Percentiles rank a stretch among this genome's conserved stretches.
Evolutionary conservation across 92 coral and sea anemone genomes (phyloP).

Genomic region (Palythoa caribaeorum): DNA sequence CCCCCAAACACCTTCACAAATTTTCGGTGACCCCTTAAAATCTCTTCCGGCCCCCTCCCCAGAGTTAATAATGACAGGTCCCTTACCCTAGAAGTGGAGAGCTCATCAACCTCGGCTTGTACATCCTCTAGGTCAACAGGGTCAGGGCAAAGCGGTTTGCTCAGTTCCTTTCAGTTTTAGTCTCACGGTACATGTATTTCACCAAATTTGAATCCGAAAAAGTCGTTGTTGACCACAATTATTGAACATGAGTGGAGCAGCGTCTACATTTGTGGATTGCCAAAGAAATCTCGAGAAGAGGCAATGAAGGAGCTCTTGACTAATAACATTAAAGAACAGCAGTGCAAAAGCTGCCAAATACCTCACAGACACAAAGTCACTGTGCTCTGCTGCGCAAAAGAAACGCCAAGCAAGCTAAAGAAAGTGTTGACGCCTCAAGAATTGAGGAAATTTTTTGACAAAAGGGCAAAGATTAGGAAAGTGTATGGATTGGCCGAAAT

Average conservation of each 20-base stretch:
- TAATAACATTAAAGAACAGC: constrained; percentile 25
- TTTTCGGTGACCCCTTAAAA: too few relatives aligned
- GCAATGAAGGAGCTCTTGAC: constrained; percentile 39
- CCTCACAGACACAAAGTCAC: constrained; percentile 47
- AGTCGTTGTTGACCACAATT: constrained; percentile 26
- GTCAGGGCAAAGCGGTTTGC: too few relatives aligned
- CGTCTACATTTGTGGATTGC: constrained; percentile 34
- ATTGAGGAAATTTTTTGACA: constrained; percentile 49
- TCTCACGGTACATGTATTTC: constrained; percentile 11
- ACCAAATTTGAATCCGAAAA: not conserved
- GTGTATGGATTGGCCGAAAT: constrained; percentile 38
- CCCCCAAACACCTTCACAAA: too few relatives aligned
- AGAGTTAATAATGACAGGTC: too few relatives aligned
- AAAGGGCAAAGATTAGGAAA: constrained; percentile 42
- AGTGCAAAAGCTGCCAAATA: constrained; percentile 47
- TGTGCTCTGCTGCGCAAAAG: constrained; percentile 41
- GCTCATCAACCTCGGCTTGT: too few relatives aligned
- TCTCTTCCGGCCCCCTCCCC: too few relatives aligned
- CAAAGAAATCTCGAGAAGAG: constrained; percentile 46
- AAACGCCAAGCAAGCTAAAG: constrained; percentile 52
- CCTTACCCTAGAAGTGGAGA: too few relatives aligned
- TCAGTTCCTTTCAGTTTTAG: too few relatives aligned
- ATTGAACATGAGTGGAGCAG: constrained; percentile 41
- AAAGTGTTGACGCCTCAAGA: constrained; percentile 53
- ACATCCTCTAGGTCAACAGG: too few relatives aligned